Percentiles rank a stretch among this genome's conserved stretches.
phyloP scores from a whole-genome alignment of 2,113 vertebrate genomes.

The Cynoglossus semilaevis region DNA sequence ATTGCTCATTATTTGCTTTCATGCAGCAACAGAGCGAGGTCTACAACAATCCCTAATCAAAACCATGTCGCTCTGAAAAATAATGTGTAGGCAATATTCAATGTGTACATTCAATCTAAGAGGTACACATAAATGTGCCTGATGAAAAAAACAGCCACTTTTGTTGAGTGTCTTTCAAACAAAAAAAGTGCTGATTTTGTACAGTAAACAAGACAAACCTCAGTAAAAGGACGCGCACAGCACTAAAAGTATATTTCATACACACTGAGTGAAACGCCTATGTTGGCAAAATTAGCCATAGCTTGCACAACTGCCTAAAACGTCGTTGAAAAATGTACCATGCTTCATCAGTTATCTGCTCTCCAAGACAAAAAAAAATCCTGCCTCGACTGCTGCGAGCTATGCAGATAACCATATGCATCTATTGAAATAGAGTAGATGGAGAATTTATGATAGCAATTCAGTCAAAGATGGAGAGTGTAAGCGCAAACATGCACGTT shows the following conservation, averaged over 20 bases:
- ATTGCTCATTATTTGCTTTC: constrained; percentile 19
- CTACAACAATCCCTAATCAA: constrained; percentile 26
- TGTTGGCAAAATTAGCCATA: constrained; percentile 39
- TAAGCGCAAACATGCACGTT: constrained; percentile 1
- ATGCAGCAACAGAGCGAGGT: constrained; percentile 8
- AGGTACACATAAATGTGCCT: constrained; percentile 14
- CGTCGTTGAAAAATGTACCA: constrained; percentile 27
- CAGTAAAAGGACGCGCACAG: constrained; percentile 38
- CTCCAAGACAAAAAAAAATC: constrained; percentile 3
- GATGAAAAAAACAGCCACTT: constrained; percentile 42
- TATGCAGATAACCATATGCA: constrained; percentile 8
- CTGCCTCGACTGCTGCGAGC: not conserved
- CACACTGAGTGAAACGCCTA: constrained; percentile 33
- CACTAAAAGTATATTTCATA: constrained; percentile 35
- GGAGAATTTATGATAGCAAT: constrained; percentile 23
- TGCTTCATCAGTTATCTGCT: not conserved
- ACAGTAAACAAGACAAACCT: constrained; percentile 37
- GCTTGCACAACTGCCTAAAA: constrained; percentile 53
- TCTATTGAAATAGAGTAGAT: constrained; percentile 32
- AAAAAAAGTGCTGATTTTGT: constrained; percentile 61
- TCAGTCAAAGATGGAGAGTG: constrained; percentile 2
- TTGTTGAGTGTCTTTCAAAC: constrained; percentile 23
- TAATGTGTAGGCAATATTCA: constrained; percentile 13
- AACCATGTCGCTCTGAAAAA: constrained; percentile 14
- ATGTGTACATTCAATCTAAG: constrained; percentile 48